These are phyloP conservation scores for Frankliniella intonsa DNA, from an alignment of 2,888 invertebrate species.

Conservation along the genomic window DNA sequence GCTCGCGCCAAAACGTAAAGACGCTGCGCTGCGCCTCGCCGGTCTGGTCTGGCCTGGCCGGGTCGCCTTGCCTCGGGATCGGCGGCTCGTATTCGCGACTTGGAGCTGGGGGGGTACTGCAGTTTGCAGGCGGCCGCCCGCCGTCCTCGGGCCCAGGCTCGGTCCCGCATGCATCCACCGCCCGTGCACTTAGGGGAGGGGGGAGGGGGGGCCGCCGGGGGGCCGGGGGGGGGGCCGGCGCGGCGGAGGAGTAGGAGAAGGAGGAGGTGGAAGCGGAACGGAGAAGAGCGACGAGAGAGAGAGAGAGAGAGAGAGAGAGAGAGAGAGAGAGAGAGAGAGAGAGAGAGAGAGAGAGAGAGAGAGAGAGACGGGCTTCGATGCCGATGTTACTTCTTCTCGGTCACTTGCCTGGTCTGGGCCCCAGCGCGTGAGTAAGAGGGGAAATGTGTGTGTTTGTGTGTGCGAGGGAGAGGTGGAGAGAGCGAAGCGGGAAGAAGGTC, in stretches of 20 bases:
- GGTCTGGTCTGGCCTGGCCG: too few relatives aligned
- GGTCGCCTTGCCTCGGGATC: background rate
- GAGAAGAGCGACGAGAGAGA: background rate
- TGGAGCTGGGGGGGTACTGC: background rate
- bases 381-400: background rate
- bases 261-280: background rate
- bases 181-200: constrained; percentile 3
- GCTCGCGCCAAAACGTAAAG: too few relatives aligned
- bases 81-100: background rate
- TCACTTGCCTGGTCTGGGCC: too few relatives aligned
- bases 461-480: background rate
- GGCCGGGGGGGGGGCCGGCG: background rate
- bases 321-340: background rate
- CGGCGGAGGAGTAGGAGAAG: background rate
- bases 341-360: background rate
- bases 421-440: too few relatives aligned
- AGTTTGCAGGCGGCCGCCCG: background rate
- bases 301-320: background rate
- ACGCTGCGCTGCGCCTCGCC: too few relatives aligned
- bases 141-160: background rate
- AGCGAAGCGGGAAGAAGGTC: background rate
- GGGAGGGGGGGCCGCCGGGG: background rate
- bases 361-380: background rate
- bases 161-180: background rate
- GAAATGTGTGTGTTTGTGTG: too few relatives aligned